Evolutionary conservation across 2,888 invertebrate genomes (phyloP).

Genomic region (Epistrophella euchroma): DNA sequence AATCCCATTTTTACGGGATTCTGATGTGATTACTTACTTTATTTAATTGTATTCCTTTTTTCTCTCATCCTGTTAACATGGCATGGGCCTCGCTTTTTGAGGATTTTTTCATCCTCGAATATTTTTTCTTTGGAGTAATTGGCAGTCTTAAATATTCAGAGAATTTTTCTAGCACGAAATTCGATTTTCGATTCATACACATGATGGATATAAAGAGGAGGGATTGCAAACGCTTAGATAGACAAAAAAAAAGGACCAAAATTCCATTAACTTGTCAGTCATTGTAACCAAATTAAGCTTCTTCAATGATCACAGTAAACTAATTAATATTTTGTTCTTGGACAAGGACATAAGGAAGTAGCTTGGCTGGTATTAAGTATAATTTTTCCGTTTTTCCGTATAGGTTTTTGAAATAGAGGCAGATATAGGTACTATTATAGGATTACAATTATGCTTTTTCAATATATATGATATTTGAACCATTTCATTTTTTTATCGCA

Average conservation of each 20-base stretch:
- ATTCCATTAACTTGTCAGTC: conserved; percentile 9
- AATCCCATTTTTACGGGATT: conserved; percentile 10
- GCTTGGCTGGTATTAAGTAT: neutral
- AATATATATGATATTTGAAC: too few species aligned
- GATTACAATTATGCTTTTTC: too few species aligned
- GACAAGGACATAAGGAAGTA: neutral
- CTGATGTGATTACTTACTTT: conserved; percentile 3
- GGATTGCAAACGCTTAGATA: neutral
- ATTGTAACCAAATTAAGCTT: neutral
- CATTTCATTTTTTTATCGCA: too few species aligned
- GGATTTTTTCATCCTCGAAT: neutral
- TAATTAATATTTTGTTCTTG: neutral
- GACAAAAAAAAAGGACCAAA: neutral
- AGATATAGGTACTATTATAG: too few species aligned
- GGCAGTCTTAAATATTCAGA: neutral
- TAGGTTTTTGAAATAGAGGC: too few species aligned
- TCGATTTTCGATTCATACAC: neutral
- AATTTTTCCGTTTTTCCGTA: too few species aligned
- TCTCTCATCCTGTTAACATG: neutral
- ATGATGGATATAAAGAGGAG: neutral
- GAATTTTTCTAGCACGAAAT: conserved; percentile 1
- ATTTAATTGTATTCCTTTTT: conserved; percentile 5
- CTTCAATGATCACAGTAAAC: neutral
- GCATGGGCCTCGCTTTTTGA: neutral
- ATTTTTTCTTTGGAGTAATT: neutral